A percentile compares a stretch with the other conserved stretches of the same genome.
Conservation (phyloP, 2,797 vertebrate genomes). For the Bovichtus diacanthus region DNA sequence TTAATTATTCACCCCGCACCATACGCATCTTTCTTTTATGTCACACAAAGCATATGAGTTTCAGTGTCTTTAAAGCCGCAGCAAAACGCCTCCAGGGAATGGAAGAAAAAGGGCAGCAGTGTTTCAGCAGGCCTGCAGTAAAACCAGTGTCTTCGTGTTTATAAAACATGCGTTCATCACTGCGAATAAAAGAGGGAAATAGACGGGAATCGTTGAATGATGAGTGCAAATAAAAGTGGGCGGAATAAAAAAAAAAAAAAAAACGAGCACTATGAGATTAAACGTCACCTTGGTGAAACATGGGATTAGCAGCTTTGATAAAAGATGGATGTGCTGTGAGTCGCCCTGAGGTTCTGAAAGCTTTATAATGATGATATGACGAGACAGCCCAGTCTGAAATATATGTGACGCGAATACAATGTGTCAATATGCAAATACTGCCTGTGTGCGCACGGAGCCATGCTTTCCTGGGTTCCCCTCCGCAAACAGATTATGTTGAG, state of each 20-base stretch:
- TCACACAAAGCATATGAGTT: background rate
- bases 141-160: slow-evolving; percentile 38
- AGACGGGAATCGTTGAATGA: slow-evolving; percentile 19
- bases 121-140: slow-evolving; percentile 34
- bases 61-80: slow-evolving; percentile 12
- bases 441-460: slow-evolving; percentile 18
- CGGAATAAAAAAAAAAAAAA: background rate
- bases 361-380: slow-evolving; percentile 22
- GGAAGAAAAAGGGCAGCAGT: slow-evolving; percentile 37
- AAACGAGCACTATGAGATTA: slow-evolving; percentile 8
- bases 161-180: slow-evolving; percentile 25
- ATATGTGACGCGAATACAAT: slow-evolving; percentile 11
- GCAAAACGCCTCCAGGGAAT: slow-evolving; percentile 15
- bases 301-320: slow-evolving; percentile 34
- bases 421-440: slow-evolving; percentile 38
- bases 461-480: background rate
- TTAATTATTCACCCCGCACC: slow-evolving; percentile 1
- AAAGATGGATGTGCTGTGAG: slow-evolving; percentile 20
- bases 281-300: slow-evolving; percentile 35
- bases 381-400: background rate
- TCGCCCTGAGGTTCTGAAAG: slow-evolving; percentile 21
- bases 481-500: slow-evolving; percentile 18
- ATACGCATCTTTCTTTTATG: background rate
- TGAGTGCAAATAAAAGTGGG: slow-evolving; percentile 28
- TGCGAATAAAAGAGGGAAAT: slow-evolving; percentile 26